Conservation (phyloP, 2,797 vertebrate genomes). For the Artibeus jamaicensis region DNA sequence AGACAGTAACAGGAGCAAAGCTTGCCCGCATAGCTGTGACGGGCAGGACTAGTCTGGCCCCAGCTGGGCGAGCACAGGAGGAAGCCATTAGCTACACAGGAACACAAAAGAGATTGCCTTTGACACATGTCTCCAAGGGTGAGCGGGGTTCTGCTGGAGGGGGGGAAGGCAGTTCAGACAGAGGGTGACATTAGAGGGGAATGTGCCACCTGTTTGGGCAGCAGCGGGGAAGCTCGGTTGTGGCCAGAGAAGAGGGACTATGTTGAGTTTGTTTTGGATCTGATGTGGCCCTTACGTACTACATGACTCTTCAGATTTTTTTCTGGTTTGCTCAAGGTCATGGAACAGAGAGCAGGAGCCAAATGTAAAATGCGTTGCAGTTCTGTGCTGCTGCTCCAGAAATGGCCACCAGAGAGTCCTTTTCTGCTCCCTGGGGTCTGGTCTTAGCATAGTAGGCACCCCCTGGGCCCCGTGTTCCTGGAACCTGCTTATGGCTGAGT, state of each 20-base stretch:
- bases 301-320: background rate
- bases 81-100: background rate
- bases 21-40: background rate
- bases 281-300: background rate
- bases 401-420: slow-evolving; percentile 26
- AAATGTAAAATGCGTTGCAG: background rate
- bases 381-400: background rate
- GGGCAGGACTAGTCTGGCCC: background rate
- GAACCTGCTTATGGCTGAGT: background rate
- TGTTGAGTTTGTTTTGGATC: background rate
- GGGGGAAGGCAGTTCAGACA: background rate
- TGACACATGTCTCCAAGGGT: background rate
- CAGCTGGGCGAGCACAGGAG: background rate
- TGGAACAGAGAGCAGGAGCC: background rate
- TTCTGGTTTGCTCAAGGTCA: background rate
- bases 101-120: background rate
- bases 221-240: background rate
- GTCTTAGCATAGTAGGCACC: rapidly evolving
- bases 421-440: background rate
- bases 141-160: background rate
- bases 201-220: background rate
- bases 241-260: background rate
- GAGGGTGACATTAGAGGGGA: background rate
- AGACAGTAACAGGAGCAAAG: background rate
- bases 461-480: rapidly evolving